Conservation (phyloP, 2,797 vertebrate species). For the Helostoma temminkii region DNA sequence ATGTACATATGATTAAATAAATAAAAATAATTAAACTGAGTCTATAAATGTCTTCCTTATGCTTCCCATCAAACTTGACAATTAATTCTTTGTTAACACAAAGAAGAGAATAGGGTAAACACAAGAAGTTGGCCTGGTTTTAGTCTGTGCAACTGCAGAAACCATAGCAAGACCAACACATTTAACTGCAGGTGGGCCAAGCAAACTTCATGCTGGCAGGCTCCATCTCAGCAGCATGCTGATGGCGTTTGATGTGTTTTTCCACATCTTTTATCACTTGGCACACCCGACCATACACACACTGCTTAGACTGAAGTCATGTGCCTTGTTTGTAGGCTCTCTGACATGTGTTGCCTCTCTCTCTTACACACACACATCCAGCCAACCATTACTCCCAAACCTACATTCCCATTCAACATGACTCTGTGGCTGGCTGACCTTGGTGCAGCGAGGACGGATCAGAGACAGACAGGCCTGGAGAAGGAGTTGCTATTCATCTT, state of each 20-base stretch:
- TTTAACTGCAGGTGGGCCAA: conserved; percentile 50
- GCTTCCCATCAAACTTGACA: conserved; percentile 12
- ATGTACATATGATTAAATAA: too few relatives aligned
- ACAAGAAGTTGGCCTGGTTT: conserved; percentile 18
- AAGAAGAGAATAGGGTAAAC: conserved; percentile 28
- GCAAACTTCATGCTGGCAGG: conserved; percentile 38
- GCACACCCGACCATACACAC: neutral
- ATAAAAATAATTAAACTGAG: neutral
- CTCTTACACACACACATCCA: conserved; percentile 22
- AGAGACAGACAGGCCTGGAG: conserved; percentile 74
- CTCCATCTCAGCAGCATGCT: conserved; percentile 38
- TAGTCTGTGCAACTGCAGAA: conserved; percentile 27
- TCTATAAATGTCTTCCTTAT: neutral
- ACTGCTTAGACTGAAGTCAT: conserved; percentile 69
- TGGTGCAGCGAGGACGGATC: conserved; percentile 77
- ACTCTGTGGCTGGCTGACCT: conserved; percentile 80
- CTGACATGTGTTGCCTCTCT: conserved; percentile 66
- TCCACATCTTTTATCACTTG: conserved; percentile 37
- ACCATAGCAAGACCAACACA: conserved; percentile 43
- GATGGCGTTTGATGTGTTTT: conserved; percentile 51
- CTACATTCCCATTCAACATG: conserved; percentile 61
- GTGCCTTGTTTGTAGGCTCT: conserved; percentile 53
- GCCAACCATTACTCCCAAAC: conserved; percentile 34
- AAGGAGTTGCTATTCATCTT: conserved; percentile 81
- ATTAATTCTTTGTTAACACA: conserved; percentile 8